These are phyloP conservation scores for human (Homo sapiens) DNA, from an alignment of 2,113 vertebrate species.

Conservation along the genomic window GRCh38 chr12:63137501-63138000, in stretches of 20 bases:
- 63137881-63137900: background rate
- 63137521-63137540: background rate
- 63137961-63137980: background rate
- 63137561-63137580: background rate
- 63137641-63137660: background rate
- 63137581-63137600: background rate
- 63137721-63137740: background rate
- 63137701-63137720: slow-evolving; percentile 1
- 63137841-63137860: background rate
- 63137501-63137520: background rate
- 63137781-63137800: background rate
- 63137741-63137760: background rate
- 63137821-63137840: background rate
- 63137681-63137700: background rate
- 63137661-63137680: background rate
- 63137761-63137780: background rate
- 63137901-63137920: background rate
- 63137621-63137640: background rate
- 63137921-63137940: background rate
- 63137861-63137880: background rate
- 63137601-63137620: background rate
- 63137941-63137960: background rate
- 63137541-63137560: background rate
- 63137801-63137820: background rate
- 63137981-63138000: background rate